Evolutionary conservation across 1,140 invertebrate species (phyloP).

Genomic region (Drosophila sechellia): DNA sequence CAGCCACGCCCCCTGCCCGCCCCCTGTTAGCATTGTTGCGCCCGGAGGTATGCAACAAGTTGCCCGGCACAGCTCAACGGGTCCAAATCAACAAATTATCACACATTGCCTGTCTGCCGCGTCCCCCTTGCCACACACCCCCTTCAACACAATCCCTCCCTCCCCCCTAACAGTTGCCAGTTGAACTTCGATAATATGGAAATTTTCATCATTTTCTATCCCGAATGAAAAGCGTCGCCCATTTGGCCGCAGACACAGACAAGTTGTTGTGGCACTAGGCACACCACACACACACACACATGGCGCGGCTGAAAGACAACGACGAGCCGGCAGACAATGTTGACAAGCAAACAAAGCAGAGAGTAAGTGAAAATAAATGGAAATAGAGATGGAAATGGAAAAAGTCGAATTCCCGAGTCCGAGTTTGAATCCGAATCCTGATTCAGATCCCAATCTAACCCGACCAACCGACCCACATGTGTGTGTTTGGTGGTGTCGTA

Average conservation of each 20-base stretch:
- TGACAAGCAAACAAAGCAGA: constrained; percentile 62
- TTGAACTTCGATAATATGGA: constrained; percentile 76
- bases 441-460: constrained; percentile 14
- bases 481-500: constrained; percentile 19
- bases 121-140: neutral
- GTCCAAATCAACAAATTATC: constrained; percentile 76
- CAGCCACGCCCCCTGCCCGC: constrained; percentile 7
- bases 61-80: constrained; percentile 10
- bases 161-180: neutral
- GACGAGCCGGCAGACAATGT: constrained; percentile 53
- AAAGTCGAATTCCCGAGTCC: neutral
- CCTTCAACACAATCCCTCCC: neutral
- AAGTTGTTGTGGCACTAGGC: constrained; percentile 53
- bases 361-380: constrained; percentile 69
- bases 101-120: constrained; percentile 41
- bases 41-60: constrained; percentile 67
- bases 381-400: constrained; percentile 38
- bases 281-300: constrained; percentile 7
- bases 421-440: constrained; percentile 12
- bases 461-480: constrained; percentile 37
- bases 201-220: constrained; percentile 76
- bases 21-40: constrained; percentile 35
- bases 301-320: constrained; percentile 14
- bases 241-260: constrained; percentile 55
- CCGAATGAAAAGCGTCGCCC: constrained; percentile 48